Percentiles rank a stretch among this genome's conserved stretches.
phyloP scores from a whole-genome alignment of 1,140 invertebrate genomes.

The Macrocentrus cingulum region DNA sequence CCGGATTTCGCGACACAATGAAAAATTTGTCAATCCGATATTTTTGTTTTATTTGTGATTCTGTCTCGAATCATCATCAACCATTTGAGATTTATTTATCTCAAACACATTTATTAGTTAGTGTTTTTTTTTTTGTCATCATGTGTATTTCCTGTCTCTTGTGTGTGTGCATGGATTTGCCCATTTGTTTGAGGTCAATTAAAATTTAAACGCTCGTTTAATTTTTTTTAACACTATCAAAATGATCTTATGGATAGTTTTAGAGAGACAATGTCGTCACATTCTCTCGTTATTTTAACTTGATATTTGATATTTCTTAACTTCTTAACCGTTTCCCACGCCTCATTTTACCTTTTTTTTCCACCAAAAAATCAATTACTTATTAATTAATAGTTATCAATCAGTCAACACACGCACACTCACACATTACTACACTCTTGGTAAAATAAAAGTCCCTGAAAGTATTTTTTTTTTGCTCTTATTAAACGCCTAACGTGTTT shows the following conservation, averaged over 20 bases:
- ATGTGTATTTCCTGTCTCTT: not conserved
- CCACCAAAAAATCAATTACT: constrained; percentile 38
- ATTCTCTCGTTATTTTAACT: not conserved
- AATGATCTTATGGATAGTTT: constrained; percentile 22
- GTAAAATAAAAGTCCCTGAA: constrained; percentile 55
- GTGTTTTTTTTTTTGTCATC: constrained; percentile 12
- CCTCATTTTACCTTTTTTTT: constrained; percentile 32
- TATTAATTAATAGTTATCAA: constrained; percentile 50
- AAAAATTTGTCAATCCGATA: constrained; percentile 35
- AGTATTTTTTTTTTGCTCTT: constrained; percentile 39
- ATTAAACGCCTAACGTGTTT: constrained; percentile 16
- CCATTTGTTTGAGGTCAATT: not conserved
- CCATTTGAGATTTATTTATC: constrained; percentile 2
- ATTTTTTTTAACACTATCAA: constrained; percentile 9
- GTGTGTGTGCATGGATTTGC: not conserved
- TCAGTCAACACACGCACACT: constrained; percentile 55
- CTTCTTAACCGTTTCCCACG: constrained; percentile 26
- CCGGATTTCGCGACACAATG: constrained; percentile 5
- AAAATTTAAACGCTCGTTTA: not conserved
- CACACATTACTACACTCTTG: constrained; percentile 55
- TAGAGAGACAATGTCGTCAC: not conserved
- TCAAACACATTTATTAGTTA: not conserved
- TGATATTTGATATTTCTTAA: constrained; percentile 28
- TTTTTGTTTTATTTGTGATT: constrained; percentile 32
- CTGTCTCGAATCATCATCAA: constrained; percentile 19